These are phyloP conservation scores for Sylvia atricapilla DNA, from an alignment of 2,113 vertebrate genomes.

Conservation along the genomic window DNA sequence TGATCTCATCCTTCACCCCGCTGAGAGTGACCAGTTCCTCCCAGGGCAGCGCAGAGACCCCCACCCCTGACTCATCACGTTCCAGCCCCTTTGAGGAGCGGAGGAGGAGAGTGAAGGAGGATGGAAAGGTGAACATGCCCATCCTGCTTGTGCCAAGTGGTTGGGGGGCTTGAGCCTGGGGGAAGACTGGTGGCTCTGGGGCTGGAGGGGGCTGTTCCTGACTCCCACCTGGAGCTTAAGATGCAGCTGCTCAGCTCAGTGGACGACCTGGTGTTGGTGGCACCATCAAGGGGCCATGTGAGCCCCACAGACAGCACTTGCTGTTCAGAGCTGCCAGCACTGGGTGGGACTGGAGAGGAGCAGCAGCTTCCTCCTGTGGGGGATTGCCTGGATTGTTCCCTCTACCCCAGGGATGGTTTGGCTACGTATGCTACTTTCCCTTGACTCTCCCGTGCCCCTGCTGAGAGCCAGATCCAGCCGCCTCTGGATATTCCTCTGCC, in stretches of 20 bases:
- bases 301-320: accelerated
- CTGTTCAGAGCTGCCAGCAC: background rate
- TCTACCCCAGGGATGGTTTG: accelerated
- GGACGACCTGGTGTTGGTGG: background rate
- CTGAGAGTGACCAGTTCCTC: background rate
- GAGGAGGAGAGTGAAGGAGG: constrained; percentile 50
- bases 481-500: background rate
- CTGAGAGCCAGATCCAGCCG: accelerated
- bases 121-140: constrained; percentile 17
- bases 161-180: accelerated
- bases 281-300: background rate
- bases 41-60: background rate
- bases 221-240: background rate
- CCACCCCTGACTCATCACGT: accelerated
- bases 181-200: background rate
- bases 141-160: accelerated
- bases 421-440: background rate
- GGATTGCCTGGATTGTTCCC: background rate
- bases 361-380: background rate
- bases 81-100: constrained; percentile 13
- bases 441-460: background rate
- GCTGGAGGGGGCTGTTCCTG: background rate
- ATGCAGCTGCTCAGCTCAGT: accelerated
- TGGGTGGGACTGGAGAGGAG: background rate
- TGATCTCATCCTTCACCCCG: background rate